These are phyloP conservation scores for Argentina silus DNA, from an alignment of 2,797 vertebrate genomes.

Conservation along the genomic window DNA sequence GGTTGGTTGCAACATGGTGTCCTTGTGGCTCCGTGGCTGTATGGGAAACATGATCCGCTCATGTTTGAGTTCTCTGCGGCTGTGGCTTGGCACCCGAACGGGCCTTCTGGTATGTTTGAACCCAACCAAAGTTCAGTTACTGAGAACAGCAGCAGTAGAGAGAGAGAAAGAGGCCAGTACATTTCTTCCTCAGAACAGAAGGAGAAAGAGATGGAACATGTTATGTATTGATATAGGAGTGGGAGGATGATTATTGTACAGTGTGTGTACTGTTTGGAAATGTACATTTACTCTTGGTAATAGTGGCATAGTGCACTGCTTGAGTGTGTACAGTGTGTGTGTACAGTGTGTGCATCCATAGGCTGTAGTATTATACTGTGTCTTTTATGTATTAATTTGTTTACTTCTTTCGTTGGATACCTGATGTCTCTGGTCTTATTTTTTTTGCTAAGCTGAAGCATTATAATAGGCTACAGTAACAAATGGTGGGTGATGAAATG, in stretches of 20 bases:
- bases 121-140: background rate
- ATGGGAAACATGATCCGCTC: conserved; percentile 12
- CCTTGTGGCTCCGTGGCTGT: background rate
- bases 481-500: background rate
- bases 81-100: background rate
- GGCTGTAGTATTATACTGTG: too few species aligned
- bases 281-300: too few species aligned
- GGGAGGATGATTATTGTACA: background rate
- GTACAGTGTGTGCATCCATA: too few species aligned
- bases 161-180: background rate
- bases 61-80: background rate
- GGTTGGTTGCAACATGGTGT: conserved; percentile 9
- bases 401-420: too few species aligned
- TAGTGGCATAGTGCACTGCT: too few species aligned
- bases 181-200: background rate
- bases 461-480: background rate
- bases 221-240: background rate
- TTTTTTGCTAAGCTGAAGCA: background rate
- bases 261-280: background rate
- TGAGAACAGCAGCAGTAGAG: background rate
- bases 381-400: too few species aligned
- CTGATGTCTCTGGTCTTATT: background rate
- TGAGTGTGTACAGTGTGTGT: too few species aligned
- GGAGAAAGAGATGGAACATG: background rate
- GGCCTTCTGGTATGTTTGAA: background rate